A percentile compares a stretch with the other conserved stretches of the same genome.
These are phyloP conservation scores for Craterocephalus amniculus DNA, from an alignment of 2,797 vertebrate genomes.

Conservation along the genomic window DNA sequence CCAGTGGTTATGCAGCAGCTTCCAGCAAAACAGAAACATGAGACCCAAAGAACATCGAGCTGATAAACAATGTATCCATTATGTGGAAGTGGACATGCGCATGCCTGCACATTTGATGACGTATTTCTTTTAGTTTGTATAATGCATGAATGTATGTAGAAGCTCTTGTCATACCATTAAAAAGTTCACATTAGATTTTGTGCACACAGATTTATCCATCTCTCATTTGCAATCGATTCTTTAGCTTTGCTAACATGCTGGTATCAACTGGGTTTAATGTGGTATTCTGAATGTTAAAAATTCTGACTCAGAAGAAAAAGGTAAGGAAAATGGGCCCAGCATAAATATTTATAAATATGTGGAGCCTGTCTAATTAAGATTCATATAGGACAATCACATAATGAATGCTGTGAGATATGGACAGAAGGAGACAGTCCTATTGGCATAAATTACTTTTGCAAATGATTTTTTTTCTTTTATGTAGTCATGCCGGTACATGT, in stretches of 20 bases:
- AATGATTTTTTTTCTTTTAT: background rate
- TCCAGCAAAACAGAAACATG: conserved; percentile 27
- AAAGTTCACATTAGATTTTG: conserved; percentile 27
- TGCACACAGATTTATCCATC: conserved; percentile 28
- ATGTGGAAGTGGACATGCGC: conserved; percentile 9
- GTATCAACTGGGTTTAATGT: conserved; percentile 49
- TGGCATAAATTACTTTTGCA: background rate
- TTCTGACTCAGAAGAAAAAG: conserved; percentile 28
- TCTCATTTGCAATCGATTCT: conserved; percentile 39
- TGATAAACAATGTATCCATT: conserved; percentile 40
- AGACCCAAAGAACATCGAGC: conserved; percentile 42
- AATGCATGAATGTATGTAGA: background rate
- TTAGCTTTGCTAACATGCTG: conserved; percentile 50
- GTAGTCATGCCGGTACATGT: background rate
- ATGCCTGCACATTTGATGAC: conserved; percentile 17
- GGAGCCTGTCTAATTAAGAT: background rate
- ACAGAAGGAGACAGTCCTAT: background rate
- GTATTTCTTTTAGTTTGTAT: background rate
- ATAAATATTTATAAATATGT: conserved; percentile 9
- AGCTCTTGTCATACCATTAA: conserved; percentile 28
- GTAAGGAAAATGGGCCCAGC: conserved; percentile 7
- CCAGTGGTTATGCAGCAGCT: conserved; percentile 22
- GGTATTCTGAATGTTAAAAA: conserved; percentile 29
- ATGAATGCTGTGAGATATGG: background rate
- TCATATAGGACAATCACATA: background rate